Percentiles rank a stretch among this genome's conserved stretches.
Conservation (phyloP, 2,113 vertebrate genomes). For the Thunnus thynnus region DNA sequence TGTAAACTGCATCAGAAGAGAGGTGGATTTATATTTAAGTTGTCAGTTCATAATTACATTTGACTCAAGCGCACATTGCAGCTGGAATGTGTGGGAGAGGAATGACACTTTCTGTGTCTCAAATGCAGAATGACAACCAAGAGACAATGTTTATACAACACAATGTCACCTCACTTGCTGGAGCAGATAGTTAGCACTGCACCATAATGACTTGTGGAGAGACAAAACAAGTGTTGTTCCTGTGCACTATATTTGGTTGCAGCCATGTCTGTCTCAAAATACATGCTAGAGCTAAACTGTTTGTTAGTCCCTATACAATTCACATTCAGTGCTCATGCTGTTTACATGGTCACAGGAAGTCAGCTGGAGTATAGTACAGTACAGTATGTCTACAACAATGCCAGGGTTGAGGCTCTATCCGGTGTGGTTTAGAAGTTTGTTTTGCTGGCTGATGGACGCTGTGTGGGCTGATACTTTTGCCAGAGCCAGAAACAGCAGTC, state of each 20-base stretch:
- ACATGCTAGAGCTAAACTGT: conserved; percentile 49
- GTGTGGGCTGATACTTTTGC: conserved; percentile 57
- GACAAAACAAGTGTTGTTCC: conserved; percentile 56
- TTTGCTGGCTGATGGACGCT: conserved; percentile 53
- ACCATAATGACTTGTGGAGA: conserved; percentile 63
- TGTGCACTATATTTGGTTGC: conserved; percentile 60
- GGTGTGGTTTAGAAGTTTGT: conserved; percentile 61
- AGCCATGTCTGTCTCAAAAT: conserved; percentile 67
- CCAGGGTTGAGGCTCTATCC: conserved; percentile 1
- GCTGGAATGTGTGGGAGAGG: not conserved
- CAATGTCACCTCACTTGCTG: conserved; percentile 53
- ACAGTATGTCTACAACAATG: conserved; percentile 55
- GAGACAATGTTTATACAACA: conserved; percentile 62
- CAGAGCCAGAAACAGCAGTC: conserved; percentile 42
- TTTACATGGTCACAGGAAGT: conserved; percentile 37
- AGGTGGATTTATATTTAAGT: conserved; percentile 41
- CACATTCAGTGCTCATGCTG: conserved; percentile 47
- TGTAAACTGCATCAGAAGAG: conserved; percentile 14
- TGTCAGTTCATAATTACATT: conserved; percentile 43
- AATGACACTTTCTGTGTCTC: conserved; percentile 24
- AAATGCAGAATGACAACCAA: conserved; percentile 55
- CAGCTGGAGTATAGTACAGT: conserved; percentile 28
- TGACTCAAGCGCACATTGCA: conserved; percentile 30
- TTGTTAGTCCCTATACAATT: conserved; percentile 52
- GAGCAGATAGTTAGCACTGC: conserved; percentile 53